Conservation (phyloP, 2,797 vertebrate species). For the Arctocebus calabarensis region DNA sequence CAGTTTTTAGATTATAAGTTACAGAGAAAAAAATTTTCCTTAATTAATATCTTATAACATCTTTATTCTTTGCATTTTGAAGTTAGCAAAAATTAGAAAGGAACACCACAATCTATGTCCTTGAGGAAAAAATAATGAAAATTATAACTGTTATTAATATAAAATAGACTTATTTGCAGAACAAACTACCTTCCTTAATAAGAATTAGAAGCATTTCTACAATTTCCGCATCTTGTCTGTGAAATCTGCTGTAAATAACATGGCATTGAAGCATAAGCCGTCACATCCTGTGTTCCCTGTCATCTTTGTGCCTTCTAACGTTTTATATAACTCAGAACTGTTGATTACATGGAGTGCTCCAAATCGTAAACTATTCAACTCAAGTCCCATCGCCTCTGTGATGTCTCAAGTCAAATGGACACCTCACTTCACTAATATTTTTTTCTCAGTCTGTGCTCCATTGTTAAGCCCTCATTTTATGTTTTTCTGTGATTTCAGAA, state of each 20-base stretch:
- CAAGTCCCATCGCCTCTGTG: neutral
- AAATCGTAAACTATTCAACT: neutral
- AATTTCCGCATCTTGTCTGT: neutral
- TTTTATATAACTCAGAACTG: neutral
- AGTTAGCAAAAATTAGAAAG: slow-evolving; percentile 71
- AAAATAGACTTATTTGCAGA: slow-evolving; percentile 45
- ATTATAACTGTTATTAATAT: slow-evolving; percentile 40
- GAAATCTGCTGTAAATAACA: neutral
- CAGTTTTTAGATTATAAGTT: slow-evolving; percentile 46
- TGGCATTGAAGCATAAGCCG: neutral
- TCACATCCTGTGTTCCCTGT: neutral
- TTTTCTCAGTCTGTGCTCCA: neutral
- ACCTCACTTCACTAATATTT: neutral
- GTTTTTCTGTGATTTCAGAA: neutral
- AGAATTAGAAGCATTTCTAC: slow-evolving; percentile 51
- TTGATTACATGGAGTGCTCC: neutral
- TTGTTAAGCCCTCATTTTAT: neutral
- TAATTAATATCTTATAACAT: slow-evolving; percentile 78
- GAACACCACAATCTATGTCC: slow-evolving; percentile 51
- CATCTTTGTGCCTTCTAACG: neutral
- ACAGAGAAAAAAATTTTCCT: neutral
- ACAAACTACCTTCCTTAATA: slow-evolving; percentile 10
- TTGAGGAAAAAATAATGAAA: slow-evolving; percentile 77
- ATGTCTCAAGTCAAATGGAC: neutral
- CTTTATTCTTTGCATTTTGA: slow-evolving; percentile 52